Evolutionary conservation across 2,888 invertebrate species (phyloP).

Genomic region (Ectemnius cavifrons): DNA sequence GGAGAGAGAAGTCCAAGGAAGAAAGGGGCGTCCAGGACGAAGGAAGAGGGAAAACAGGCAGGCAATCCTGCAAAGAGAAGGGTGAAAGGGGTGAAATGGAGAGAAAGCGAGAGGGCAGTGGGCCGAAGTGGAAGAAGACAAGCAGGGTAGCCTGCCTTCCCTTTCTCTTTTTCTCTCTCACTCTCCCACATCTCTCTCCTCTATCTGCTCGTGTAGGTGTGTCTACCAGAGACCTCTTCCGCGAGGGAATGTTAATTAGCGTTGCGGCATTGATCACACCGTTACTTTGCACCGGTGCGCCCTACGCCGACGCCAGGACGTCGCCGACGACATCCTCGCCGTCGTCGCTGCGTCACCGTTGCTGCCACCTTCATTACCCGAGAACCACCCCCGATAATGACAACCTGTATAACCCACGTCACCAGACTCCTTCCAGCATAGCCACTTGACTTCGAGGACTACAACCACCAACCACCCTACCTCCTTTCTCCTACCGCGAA

Average conservation of each 20-base stretch:
- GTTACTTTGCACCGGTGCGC: conserved; percentile 57
- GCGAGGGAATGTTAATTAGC: conserved; percentile 71
- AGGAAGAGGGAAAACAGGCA: not conserved
- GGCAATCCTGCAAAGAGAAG: not conserved
- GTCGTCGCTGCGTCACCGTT: conserved; percentile 20
- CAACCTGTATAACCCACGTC: conserved; percentile 32
- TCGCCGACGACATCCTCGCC: conserved; percentile 29
- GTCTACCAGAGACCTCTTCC: conserved; percentile 60
- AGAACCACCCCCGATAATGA: conserved; percentile 46
- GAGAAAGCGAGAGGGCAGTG: conserved; percentile 10
- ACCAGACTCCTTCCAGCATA: conserved; percentile 38
- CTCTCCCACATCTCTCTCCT: conserved; percentile 7
- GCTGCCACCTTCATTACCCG: conserved; percentile 52
- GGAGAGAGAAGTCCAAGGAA: conserved; percentile 1
- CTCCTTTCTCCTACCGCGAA: not conserved
- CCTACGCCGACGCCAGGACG: conserved; percentile 44
- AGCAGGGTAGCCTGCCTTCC: not conserved
- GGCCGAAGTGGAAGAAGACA: conserved; percentile 17
- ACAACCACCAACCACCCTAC: conserved; percentile 19
- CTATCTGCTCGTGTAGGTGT: conserved; percentile 54
- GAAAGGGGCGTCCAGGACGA: conserved; percentile 3
- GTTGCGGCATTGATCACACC: conserved; percentile 70
- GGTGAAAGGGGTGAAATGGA: conserved; percentile 7
- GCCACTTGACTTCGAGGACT: conserved; percentile 50
- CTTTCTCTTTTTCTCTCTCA: not conserved